Evolutionary conservation across 2,113 vertebrate genomes (phyloP), one percentile per base, ranked within the genome.

Genomic region (Ophthalmolycus amberensis): DNA sequence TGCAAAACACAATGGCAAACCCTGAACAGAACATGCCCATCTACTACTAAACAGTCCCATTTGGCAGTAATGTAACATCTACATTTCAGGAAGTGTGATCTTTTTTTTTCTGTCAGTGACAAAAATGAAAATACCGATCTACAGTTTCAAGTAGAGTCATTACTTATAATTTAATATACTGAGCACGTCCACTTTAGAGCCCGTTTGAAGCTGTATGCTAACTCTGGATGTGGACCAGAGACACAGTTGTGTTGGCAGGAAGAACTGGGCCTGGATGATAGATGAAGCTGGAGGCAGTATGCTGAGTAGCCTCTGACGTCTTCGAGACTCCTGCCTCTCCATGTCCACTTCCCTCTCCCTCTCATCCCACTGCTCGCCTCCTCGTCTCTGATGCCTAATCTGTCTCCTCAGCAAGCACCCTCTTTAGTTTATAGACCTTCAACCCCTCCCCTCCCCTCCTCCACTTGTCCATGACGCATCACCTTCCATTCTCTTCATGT

Each of bases 181-280:
- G 48, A 75, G 78, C 79, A 79, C 74, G 75, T 86, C 68, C 75
- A 46, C 80, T 67, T 85, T 71, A 50, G 82, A 80, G n/a, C n/a
- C n/a, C n/a, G n/a, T n/a, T n/a, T n/a, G n/a, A n/a, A n/a, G 79
- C 69, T 16, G 56, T 5, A 18, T 71, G 88, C 87, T 88, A 88
- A 38, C 79, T 72, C 69, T 86, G 84, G 87, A 85, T 65, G 80
- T 76, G 78, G 79, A 91, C 84, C 85, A 84, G 82, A 85, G 73
- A 78, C 75, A 48, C 73, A 72, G 71, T 69, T 66, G 69, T 85
- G 71, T 79, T 88, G 83, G 83, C 85, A 89, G 77, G 63, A 64
- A 71, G 81, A 90, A 77, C 66, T 75, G 59, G 75, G 78, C 70
- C 79, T 82, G 77, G 91, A 91, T 93, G 91, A 91, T 91, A 84